Evolutionary conservation across 2,797 vertebrate species (phyloP).

Genomic region (Sebastes variabilis): DNA sequence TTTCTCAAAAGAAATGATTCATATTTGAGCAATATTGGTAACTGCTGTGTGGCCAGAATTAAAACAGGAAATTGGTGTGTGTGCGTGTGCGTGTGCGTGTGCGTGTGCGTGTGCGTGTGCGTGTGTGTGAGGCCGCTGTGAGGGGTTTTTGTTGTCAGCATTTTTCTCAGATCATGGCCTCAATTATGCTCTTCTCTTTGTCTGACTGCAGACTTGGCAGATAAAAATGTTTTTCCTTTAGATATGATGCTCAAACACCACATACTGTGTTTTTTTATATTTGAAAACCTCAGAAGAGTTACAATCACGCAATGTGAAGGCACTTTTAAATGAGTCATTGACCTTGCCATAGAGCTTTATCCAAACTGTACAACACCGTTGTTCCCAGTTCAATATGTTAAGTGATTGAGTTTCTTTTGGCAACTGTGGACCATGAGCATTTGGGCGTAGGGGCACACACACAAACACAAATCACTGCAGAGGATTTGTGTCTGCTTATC

Average conservation of each 20-base stretch:
- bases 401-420: slow-evolving; percentile 1
- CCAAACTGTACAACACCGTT: neutral
- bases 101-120: neutral
- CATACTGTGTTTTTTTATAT: neutral
- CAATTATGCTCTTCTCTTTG: slow-evolving; percentile 36
- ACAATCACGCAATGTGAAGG: neutral
- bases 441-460: neutral
- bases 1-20: slow-evolving; percentile 20
- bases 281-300: neutral
- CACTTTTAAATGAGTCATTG: slow-evolving; percentile 21
- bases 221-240: slow-evolving; percentile 19
- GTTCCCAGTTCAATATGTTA: neutral
- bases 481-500: slow-evolving; percentile 44
- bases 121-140: neutral
- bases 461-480: slow-evolving; percentile 4
- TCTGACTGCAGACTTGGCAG: slow-evolving; percentile 29
- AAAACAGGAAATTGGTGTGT: slow-evolving; percentile 8
- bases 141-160: slow-evolving; percentile 27
- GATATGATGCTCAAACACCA: neutral
- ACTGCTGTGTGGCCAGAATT: slow-evolving; percentile 42
- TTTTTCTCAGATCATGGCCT: slow-evolving; percentile 46
- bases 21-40: slow-evolving; percentile 1
- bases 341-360: slow-evolving; percentile 19
- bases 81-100: neutral
- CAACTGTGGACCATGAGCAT: slow-evolving; percentile 1